A percentile compares a stretch with the other conserved stretches of the same genome.
Evolutionary conservation across 2,113 vertebrate genomes (phyloP).

Genomic region (Heptranchias perlo): DNA sequence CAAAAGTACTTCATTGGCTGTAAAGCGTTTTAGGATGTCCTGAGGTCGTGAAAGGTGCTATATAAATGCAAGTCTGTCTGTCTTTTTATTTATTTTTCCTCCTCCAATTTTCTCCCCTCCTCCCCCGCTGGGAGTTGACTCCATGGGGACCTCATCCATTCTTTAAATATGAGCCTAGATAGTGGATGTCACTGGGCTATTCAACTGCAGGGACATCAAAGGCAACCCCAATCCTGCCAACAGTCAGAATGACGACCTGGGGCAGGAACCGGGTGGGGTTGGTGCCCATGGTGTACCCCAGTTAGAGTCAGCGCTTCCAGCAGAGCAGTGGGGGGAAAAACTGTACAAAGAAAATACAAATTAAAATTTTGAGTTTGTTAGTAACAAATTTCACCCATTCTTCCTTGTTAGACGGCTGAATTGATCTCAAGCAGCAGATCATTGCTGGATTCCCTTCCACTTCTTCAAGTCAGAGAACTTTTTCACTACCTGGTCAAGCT

Average conservation of each 20-base stretch:
- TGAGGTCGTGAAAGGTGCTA: too few relatives aligned
- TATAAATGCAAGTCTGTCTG: too few relatives aligned
- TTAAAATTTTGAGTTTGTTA: background rate
- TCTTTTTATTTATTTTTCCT: too few relatives aligned
- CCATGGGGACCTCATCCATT: too few relatives aligned
- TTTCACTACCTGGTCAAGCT: background rate
- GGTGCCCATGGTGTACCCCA: background rate
- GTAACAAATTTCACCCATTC: slow-evolving; percentile 31
- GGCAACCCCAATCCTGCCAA: background rate
- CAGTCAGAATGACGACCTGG: background rate
- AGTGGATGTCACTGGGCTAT: background rate
- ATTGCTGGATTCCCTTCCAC: background rate
- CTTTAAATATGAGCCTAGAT: background rate
- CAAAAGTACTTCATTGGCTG: too few relatives aligned
- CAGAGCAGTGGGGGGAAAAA: background rate
- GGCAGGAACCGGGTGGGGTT: too few relatives aligned
- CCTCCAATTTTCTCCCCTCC: too few relatives aligned
- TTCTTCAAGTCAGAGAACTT: background rate
- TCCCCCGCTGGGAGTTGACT: too few relatives aligned
- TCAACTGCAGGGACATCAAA: background rate
- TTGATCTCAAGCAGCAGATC: background rate
- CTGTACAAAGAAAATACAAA: background rate
- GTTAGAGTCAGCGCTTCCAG: background rate
- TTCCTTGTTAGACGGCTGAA: slow-evolving; percentile 25
- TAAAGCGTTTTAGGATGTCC: too few relatives aligned